A percentile compares a stretch with the other conserved stretches of the same genome.
Conservation (phyloP, 2,797 vertebrate genomes). For the Malurus splendens region DNA sequence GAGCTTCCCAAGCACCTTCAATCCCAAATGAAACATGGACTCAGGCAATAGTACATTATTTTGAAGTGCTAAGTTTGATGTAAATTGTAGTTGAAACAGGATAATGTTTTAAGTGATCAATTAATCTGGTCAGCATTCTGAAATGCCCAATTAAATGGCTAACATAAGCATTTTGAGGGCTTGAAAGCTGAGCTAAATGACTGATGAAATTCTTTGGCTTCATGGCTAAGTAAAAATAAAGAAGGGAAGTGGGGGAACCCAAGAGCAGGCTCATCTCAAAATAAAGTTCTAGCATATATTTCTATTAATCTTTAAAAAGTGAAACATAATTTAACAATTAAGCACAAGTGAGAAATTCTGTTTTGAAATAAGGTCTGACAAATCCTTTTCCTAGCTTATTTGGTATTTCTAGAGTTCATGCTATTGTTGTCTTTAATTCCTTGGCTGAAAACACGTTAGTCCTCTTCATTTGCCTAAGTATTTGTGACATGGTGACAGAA, state of each 20-base stretch:
- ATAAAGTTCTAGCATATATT: background rate
- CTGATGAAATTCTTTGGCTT: background rate
- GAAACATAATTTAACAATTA: background rate
- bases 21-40: background rate
- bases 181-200: background rate
- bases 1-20: background rate
- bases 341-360: background rate
- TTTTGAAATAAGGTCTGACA: background rate
- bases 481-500: background rate
- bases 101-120: background rate
- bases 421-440: background rate
- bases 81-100: background rate
- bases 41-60: background rate
- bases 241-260: background rate
- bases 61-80: background rate
- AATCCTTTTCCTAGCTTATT: background rate
- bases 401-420: background rate
- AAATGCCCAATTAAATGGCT: background rate
- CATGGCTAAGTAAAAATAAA: background rate
- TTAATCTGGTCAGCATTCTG: background rate
- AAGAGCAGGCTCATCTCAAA: background rate
- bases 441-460: background rate
- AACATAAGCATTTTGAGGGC: background rate
- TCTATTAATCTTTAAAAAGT: background rate
- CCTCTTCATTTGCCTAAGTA: background rate